phyloP scores from a whole-genome alignment of 2,888 invertebrate species.

The Drosophila birchii region DNA sequence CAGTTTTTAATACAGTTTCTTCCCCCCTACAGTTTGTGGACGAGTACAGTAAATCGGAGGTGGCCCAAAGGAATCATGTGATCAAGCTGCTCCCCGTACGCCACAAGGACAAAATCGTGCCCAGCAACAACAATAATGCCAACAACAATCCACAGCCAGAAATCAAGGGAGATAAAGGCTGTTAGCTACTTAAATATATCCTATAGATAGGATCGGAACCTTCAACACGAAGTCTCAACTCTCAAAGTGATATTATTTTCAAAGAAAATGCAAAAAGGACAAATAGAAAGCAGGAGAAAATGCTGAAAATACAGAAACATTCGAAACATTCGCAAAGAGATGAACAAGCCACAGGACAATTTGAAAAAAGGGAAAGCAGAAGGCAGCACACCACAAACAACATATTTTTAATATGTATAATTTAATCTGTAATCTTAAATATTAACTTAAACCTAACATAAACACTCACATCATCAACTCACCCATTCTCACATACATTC shows the following conservation, averaged over 20 bases:
- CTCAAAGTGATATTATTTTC: slow-evolving; percentile 77
- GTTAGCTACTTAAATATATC: slow-evolving; percentile 14
- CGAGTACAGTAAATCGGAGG: slow-evolving; percentile 84
- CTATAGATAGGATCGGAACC: slow-evolving; percentile 9
- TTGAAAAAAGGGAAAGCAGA: slow-evolving; percentile 7
- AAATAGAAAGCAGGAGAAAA: background rate
- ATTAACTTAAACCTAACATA: slow-evolving; percentile 38
- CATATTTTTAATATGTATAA: slow-evolving; percentile 58
- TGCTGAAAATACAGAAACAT: slow-evolving; percentile 31
- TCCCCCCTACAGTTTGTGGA: slow-evolving; percentile 79
- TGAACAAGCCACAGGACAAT: slow-evolving; percentile 7
- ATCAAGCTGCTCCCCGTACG: slow-evolving; percentile 65
- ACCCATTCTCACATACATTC: slow-evolving; percentile 39
- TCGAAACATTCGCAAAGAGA: slow-evolving; percentile 67
- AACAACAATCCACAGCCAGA: slow-evolving; percentile 25
- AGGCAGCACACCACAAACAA: slow-evolving; percentile 28
- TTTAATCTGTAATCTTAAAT: slow-evolving; percentile 47
- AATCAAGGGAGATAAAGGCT: slow-evolving; percentile 19
- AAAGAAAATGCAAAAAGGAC: slow-evolving; percentile 64
- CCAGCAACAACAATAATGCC: background rate
- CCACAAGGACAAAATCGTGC: slow-evolving; percentile 29
- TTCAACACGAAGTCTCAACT: slow-evolving; percentile 33
- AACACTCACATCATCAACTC: slow-evolving; percentile 26
- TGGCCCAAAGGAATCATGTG: slow-evolving; percentile 83
- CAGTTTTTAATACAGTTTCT: too few relatives aligned